Conservation (phyloP, 2,113 vertebrate genomes). For the Vulpes lagopus region DNA sequence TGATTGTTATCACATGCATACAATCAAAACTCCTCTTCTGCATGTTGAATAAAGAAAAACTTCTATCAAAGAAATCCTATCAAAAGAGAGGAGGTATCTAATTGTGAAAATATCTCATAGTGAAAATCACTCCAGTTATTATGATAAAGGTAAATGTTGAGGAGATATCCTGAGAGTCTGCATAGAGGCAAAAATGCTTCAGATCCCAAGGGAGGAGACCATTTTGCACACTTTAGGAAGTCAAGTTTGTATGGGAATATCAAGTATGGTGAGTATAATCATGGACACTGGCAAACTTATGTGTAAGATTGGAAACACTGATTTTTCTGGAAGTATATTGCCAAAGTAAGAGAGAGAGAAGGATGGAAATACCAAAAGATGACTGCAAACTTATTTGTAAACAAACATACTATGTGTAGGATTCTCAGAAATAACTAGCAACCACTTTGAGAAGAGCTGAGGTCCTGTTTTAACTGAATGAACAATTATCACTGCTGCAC, state of each 20-base stretch:
- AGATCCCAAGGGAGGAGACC: accelerated
- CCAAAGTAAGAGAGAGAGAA: background rate
- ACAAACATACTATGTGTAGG: background rate
- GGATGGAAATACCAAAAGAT: background rate
- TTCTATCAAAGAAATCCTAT: background rate
- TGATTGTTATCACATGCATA: background rate
- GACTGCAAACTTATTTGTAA: background rate
- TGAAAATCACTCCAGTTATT: background rate
- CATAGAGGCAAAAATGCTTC: background rate
- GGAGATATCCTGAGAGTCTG: background rate
- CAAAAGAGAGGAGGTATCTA: background rate
- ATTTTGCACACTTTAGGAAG: background rate
- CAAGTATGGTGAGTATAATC: background rate
- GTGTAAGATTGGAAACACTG: background rate
- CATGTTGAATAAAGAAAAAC: background rate
- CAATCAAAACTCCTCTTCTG: background rate
- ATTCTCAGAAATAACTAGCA: background rate
- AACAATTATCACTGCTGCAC: background rate
- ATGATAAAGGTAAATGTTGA: background rate
- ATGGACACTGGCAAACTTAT: background rate
- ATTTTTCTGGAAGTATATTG: background rate
- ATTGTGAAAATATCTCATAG: background rate
- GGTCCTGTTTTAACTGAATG: background rate
- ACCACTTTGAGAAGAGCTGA: background rate
- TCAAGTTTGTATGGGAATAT: background rate